Evolutionary conservation across 2,888 invertebrate genomes (phyloP), one percentile per base, ranked within the genome.

Genomic region (Silvanus unidentatus): DNA sequence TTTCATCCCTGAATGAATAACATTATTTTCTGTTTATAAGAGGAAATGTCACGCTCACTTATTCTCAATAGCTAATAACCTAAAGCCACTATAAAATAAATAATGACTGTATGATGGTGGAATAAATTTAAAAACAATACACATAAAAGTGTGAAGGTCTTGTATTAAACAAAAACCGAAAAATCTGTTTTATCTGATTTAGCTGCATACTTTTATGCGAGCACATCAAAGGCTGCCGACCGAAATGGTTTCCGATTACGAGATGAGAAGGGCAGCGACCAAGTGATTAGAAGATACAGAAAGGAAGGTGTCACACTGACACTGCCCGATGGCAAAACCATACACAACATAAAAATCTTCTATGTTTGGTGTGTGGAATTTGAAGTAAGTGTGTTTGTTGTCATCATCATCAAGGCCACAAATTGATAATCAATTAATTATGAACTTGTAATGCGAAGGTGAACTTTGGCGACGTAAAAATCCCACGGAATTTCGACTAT

Each of bases 201-300:
- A 92, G 93, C 91, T 60, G 93, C 92, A 11, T 93, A 84, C 69
- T 94, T 94, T 75, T 93, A 90, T 76, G 90, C 87, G 64, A 92
- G 92, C 47, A 80, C 77, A 43, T 77, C 83, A 3, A 80, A 81
- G 55, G 69, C 77, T 1, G 85, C 89, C 1, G 79, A 80, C 54
- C 78, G 77, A 45, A 77, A 77, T 53, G 89, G 88, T 15, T 75
- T 81, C 59, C 81, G 88, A 37, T 75, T 94, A 48, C 80, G 88
- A 9, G 91, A 93, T 71, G 93, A 93, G 73, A 83, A 82, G 52
- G 91, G 91, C 55, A 86, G 84, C 54, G 73, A 79, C n/a, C 77
- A 79, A 49, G 81, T 88, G n/a, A 77, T 93, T 65, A 81, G 82
- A 55, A 78, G 81, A 57, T 94, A 94, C 75, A 77, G 85, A 53